Evolutionary conservation across 2,888 invertebrate genomes (phyloP).

Genomic region (Deilephila porcellus): DNA sequence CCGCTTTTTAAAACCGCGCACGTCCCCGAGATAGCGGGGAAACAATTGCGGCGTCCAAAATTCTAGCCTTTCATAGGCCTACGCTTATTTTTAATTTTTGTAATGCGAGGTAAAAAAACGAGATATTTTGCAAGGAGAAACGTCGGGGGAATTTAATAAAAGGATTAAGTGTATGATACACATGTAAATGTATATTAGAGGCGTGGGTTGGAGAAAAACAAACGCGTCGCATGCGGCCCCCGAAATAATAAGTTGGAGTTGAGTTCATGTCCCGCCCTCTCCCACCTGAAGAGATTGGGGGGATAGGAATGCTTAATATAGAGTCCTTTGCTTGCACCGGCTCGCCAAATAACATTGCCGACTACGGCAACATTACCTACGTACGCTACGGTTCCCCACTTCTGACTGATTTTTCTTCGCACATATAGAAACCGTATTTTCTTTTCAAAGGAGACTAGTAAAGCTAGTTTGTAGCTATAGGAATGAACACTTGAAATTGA

Average conservation of each 20-base stretch:
- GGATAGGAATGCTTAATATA: conserved; percentile 83
- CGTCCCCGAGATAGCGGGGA: conserved; percentile 48
- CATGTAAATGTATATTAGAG: conserved; percentile 68
- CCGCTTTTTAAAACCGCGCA: conserved; percentile 41
- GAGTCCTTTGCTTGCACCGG: conserved; percentile 80
- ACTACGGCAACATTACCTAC: conserved; percentile 64
- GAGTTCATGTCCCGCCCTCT: conserved; percentile 71
- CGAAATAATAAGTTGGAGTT: conserved; percentile 81
- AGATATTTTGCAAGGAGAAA: conserved; percentile 53
- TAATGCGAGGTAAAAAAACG: conserved; percentile 44
- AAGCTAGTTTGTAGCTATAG: conserved; percentile 22
- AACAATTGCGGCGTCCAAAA: conserved; percentile 38
- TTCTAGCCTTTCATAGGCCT: conserved; percentile 37
- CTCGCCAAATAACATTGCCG: conserved; percentile 78
- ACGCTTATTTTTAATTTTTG: conserved; percentile 37
- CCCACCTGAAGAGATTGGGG: conserved; percentile 80
- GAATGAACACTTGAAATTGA: conserved; percentile 14
- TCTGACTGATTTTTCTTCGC: conserved; percentile 52
- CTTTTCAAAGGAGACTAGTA: conserved; percentile 26
- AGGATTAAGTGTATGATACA: conserved; percentile 68
- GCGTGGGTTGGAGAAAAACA: conserved; percentile 73
- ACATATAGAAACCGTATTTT: conserved; percentile 27
- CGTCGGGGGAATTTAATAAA: conserved; percentile 71
- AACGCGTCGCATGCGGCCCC: conserved; percentile 72
- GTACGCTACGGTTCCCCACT: conserved; percentile 47